phyloP scores from a whole-genome alignment of 1,140 invertebrate genomes.

The Agrypnia vestita region DNA sequence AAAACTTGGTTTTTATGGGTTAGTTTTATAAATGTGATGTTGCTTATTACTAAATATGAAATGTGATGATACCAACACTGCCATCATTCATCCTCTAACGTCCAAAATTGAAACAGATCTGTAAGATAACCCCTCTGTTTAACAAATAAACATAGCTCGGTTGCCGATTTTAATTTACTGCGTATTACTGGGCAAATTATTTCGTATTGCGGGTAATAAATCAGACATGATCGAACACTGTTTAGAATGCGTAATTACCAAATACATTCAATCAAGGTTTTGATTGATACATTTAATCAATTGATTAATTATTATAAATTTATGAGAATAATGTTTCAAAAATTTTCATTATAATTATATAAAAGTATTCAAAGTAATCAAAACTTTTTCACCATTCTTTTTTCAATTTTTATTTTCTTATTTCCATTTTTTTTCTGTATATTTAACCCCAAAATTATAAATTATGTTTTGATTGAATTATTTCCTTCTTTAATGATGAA shows the following conservation, averaged over 20 bases:
- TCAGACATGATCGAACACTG: background rate
- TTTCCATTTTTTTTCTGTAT: too few relatives aligned
- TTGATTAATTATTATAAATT: background rate
- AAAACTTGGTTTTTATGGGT: too few relatives aligned
- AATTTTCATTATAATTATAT: background rate
- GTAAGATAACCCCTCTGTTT: background rate
- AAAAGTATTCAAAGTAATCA: too few relatives aligned
- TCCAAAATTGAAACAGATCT: too few relatives aligned
- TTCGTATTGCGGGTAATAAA: constrained; percentile 33
- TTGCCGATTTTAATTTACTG: background rate
- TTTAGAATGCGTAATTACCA: background rate
- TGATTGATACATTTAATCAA: background rate
- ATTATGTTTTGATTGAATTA: too few relatives aligned
- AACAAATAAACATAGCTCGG: background rate
- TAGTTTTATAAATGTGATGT: too few relatives aligned
- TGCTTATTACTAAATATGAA: too few relatives aligned
- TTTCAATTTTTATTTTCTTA: too few relatives aligned
- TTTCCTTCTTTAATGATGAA: too few relatives aligned
- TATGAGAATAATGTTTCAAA: background rate
- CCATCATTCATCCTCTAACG: too few relatives aligned
- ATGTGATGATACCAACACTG: too few relatives aligned
- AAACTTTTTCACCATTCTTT: background rate
- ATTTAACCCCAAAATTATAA: too few relatives aligned
- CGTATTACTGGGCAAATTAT: background rate
- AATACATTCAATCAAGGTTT: background rate